A percentile compares a stretch with the other conserved stretches of the same genome.
Evolutionary conservation across 2,113 vertebrate species (phyloP).

Genomic region (Holacanthus passer): DNA sequence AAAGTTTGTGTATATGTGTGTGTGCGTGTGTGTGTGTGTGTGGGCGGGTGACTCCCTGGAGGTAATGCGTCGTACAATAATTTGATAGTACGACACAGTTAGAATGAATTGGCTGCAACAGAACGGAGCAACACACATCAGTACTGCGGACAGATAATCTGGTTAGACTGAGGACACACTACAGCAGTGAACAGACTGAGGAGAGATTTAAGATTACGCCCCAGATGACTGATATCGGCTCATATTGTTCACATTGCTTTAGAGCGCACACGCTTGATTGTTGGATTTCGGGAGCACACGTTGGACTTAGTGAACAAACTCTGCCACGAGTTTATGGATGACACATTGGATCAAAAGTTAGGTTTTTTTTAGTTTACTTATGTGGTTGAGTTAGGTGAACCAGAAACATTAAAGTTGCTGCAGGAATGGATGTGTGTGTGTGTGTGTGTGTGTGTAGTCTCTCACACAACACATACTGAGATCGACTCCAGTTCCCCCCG

Average conservation of each 20-base stretch:
- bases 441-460: neutral
- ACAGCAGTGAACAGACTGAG: conserved; percentile 7
- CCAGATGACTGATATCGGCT: conserved; percentile 36
- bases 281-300: neutral
- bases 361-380: no score
- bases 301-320: neutral
- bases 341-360: neutral
- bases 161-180: conserved; percentile 24
- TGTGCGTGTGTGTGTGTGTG: neutral
- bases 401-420: neutral
- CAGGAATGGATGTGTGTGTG: neutral
- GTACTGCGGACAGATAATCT: conserved; percentile 40
- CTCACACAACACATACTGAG: neutral
- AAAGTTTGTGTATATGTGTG: conserved; percentile 9
- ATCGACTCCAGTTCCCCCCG: neutral
- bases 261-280: conserved; percentile 1
- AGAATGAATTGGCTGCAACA: conserved; percentile 25
- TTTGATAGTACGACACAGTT: conserved; percentile 32
- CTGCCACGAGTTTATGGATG: no score
- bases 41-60: conserved; percentile 6
- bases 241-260: conserved; percentile 18
- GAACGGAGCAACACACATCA: conserved; percentile 12
- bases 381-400: no score
- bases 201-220: conserved; percentile 42
- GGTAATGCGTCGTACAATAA: conserved; percentile 34